phyloP scores from a whole-genome alignment of 2,113 vertebrate genomes.

The Tragelaphus imberbis region DNA sequence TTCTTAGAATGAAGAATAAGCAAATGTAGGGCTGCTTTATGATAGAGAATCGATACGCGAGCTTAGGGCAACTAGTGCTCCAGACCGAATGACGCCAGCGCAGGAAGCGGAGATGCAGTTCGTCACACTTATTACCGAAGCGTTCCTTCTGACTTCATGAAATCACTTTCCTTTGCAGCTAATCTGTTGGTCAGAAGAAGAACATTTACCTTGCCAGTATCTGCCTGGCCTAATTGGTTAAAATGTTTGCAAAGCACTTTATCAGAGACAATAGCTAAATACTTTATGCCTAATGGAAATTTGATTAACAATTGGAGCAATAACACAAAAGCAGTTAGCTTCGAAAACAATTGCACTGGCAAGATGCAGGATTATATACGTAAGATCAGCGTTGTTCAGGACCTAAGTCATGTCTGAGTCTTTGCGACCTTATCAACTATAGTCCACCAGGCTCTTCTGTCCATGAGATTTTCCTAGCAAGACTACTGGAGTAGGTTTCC shows the following conservation, averaged over 20 bases:
- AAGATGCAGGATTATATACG: neutral
- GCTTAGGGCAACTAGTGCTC: neutral
- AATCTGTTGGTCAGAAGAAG: neutral
- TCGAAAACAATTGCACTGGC: neutral
- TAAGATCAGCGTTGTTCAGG: neutral
- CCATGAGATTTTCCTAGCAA: neutral
- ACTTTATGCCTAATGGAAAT: neutral
- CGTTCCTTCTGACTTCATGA: neutral
- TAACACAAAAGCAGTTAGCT: neutral
- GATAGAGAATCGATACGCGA: constrained; percentile 32
- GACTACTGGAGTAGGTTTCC: neutral
- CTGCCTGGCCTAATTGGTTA: constrained; percentile 9
- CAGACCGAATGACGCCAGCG: neutral
- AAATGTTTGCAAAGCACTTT: constrained; percentile 25
- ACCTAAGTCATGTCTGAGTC: neutral
- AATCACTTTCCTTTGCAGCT: neutral
- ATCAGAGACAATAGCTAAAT: neutral
- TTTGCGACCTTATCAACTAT: neutral
- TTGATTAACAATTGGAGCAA: neutral
- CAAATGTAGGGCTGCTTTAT: constrained; percentile 53
- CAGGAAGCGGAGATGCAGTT: neutral
- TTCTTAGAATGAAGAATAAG: constrained; percentile 55
- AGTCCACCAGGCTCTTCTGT: neutral
- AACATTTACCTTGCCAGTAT: neutral
- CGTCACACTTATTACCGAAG: neutral